Evolutionary conservation across 2,888 invertebrate genomes (phyloP).

Genomic region (Protophormia terraenovae): DNA sequence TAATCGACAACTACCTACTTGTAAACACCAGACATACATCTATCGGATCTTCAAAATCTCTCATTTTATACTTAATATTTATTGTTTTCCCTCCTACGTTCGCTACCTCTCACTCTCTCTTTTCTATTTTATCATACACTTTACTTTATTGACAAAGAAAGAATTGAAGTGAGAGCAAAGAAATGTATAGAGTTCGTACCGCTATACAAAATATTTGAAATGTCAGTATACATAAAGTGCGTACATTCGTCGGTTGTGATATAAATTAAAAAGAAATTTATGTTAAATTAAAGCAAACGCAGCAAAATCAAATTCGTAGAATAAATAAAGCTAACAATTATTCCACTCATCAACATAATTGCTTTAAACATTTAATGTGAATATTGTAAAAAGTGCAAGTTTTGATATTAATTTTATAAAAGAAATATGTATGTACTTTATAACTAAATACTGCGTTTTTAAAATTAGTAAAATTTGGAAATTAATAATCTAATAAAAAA

Average conservation of each 20-base stretch:
- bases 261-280: slow-evolving; percentile 14
- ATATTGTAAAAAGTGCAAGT: neutral
- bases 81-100: slow-evolving; percentile 1
- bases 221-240: slow-evolving; percentile 63
- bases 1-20: slow-evolving; percentile 38
- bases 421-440: neutral
- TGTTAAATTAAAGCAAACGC: neutral
- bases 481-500: neutral
- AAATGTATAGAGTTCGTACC: slow-evolving; percentile 31
- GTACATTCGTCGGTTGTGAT: slow-evolving; percentile 65
- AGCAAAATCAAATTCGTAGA: slow-evolving; percentile 27
- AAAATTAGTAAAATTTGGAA: neutral
- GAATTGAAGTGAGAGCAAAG: slow-evolving; percentile 6
- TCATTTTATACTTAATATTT: slow-evolving; percentile 19
- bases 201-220: slow-evolving; percentile 47
- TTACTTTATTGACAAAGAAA: neutral
- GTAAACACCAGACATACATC: slow-evolving; percentile 30
- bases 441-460: no score
- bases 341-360: slow-evolving; percentile 26
- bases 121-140: neutral
- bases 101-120: neutral
- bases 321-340: slow-evolving; percentile 10
- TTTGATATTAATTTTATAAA: neutral
- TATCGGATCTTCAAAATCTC: slow-evolving; percentile 36
- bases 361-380: slow-evolving; percentile 14